phyloP scores from a whole-genome alignment of 2,888 invertebrate species.

The Rotaria magnacalcarata region DNA sequence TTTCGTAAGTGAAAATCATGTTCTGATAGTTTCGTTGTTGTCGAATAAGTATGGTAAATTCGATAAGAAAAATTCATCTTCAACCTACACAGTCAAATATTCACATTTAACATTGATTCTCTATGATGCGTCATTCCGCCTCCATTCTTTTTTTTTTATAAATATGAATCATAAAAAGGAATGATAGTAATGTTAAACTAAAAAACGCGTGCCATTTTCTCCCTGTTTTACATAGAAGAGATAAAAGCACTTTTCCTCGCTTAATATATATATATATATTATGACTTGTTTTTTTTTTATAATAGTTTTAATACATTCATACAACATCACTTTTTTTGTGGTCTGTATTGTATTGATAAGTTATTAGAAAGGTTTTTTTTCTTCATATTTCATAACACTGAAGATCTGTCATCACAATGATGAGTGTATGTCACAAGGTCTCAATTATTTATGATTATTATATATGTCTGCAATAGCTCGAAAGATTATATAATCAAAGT shows the following conservation, averaged over 20 bases:
- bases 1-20: neutral
- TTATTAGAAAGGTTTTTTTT: neutral
- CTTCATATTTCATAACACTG: neutral
- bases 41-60: neutral
- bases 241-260: neutral
- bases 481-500: constrained; percentile 19
- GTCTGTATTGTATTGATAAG: neutral
- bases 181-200: neutral
- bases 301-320: neutral
- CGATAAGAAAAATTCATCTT: neutral
- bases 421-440: constrained; percentile 18
- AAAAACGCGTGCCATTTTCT: neutral
- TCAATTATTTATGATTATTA: constrained; percentile 23
- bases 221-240: neutral
- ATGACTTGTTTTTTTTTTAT: neutral
- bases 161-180: neutral
- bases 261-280: neutral
- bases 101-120: neutral
- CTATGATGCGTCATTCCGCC: neutral
- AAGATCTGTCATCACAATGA: constrained; percentile 26
- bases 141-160: neutral
- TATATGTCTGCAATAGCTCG: constrained; percentile 16
- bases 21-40: neutral
- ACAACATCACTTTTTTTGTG: neutral
- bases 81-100: neutral